Percentiles rank a stretch among this genome's conserved stretches.
phyloP scores from a whole-genome alignment of 2,113 vertebrate species.

The Pogonocichla stellata region DNA sequence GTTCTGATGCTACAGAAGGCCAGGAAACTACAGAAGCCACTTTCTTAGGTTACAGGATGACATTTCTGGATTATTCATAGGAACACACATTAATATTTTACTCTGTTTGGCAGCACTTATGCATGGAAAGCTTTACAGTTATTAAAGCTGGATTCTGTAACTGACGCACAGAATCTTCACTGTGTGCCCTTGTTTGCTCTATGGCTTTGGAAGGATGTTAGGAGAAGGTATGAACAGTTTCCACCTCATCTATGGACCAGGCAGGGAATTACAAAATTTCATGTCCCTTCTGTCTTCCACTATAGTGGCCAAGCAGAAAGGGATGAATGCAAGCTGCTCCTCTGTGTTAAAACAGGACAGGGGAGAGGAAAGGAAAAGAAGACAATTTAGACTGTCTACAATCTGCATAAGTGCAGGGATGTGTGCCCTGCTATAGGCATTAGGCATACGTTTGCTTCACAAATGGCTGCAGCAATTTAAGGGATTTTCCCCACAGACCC shows the following conservation, averaged over 20 bases:
- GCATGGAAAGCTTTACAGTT: neutral
- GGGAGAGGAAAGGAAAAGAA: neutral
- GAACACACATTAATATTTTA: constrained; percentile 32
- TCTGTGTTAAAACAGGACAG: neutral
- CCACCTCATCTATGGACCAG: neutral
- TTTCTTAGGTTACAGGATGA: constrained; percentile 1
- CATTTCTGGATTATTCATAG: constrained; percentile 34
- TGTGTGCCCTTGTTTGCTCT: neutral
- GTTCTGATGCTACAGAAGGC: neutral
- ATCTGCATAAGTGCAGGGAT: neutral
- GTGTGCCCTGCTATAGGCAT: neutral
- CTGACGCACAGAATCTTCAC: neutral
- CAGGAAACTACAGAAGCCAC: neutral
- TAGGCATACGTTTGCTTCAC: neutral
- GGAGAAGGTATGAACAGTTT: neutral
- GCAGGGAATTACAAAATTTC: neutral
- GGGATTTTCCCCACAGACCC: neutral
- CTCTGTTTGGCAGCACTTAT: neutral
- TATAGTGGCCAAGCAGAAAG: neutral
- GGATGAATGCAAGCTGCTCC: neutral
- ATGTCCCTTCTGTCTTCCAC: neutral
- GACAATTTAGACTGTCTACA: neutral
- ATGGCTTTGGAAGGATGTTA: neutral
- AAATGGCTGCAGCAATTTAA: neutral
- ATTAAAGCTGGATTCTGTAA: neutral